Conservation (phyloP, 1,140 invertebrate genomes). For the Linepithema humile region DNA sequence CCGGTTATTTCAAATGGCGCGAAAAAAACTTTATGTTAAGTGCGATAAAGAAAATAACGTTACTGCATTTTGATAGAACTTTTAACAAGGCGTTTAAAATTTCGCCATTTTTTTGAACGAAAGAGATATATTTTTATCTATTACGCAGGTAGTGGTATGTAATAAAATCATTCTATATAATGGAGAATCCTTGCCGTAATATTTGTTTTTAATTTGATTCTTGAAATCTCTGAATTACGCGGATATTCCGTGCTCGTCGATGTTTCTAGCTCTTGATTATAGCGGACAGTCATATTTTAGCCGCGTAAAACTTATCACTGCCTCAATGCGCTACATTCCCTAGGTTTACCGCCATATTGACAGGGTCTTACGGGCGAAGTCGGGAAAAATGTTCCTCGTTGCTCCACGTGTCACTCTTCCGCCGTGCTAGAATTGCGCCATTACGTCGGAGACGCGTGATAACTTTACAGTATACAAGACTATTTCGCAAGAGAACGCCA, state of each 20-base stretch:
- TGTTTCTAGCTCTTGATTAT: not conserved
- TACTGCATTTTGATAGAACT: too few relatives aligned
- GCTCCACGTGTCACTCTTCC: not conserved
- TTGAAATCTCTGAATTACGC: not conserved
- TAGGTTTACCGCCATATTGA: not conserved
- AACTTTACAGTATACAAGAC: not conserved
- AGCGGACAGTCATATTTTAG: not conserved
- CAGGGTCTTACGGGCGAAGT: not conserved
- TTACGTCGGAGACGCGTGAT: slow-evolving; percentile 14
- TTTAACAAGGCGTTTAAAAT: too few relatives aligned
- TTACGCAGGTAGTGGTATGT: not conserved
- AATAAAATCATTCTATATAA: not conserved
- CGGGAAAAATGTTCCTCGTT: not conserved
- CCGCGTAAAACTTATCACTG: slow-evolving; percentile 11
- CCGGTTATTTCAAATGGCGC: too few relatives aligned
- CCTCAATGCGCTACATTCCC: not conserved
- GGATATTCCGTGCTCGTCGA: not conserved
- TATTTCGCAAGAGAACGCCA: not conserved
- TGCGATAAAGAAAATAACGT: too few relatives aligned
- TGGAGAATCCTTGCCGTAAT: not conserved
- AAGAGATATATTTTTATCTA: not conserved
- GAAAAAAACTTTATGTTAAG: too few relatives aligned
- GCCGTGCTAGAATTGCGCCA: slow-evolving; percentile 7
- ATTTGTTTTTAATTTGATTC: not conserved
- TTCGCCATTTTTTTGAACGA: too few relatives aligned